Conservation (phyloP, 2,797 vertebrate species). For the Crypturellus tataupa region DNA sequence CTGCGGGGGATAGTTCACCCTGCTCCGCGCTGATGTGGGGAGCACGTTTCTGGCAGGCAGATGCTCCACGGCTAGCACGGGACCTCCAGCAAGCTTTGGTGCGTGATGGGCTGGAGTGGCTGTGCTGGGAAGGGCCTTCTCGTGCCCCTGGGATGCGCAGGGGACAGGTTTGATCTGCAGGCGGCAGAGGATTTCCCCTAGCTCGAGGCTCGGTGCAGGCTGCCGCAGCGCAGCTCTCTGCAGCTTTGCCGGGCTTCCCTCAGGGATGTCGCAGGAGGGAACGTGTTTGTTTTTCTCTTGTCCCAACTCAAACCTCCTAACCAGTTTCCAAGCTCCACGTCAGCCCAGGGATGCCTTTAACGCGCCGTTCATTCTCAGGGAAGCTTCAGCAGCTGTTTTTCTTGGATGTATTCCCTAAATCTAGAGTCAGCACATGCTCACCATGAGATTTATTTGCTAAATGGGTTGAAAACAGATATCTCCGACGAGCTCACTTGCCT, state of each 20-base stretch:
- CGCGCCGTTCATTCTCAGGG: slow-evolving; percentile 16
- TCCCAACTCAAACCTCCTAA: slow-evolving; percentile 19
- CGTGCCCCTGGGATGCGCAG: too few species aligned
- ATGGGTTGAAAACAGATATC: slow-evolving; percentile 37
- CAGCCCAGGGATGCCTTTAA: slow-evolving; percentile 46
- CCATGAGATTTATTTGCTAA: slow-evolving; percentile 60
- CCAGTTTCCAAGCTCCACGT: slow-evolving; percentile 18
- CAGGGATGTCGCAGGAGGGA: background rate
- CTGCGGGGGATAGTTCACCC: background rate
- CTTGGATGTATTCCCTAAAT: slow-evolving; percentile 67
- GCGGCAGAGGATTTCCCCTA: background rate
- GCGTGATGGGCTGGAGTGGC: rapidly evolving
- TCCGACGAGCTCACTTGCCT: slow-evolving; percentile 5
- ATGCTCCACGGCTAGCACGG: background rate
- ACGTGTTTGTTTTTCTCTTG: background rate
- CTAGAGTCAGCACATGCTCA: slow-evolving; percentile 69
- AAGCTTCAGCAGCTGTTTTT: slow-evolving; percentile 71
- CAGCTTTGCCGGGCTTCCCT: background rate
- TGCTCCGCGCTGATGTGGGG: background rate
- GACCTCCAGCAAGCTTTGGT: background rate
- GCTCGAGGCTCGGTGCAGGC: background rate
- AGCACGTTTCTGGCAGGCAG: background rate
- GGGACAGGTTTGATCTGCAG: background rate
- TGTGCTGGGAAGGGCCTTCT: background rate
- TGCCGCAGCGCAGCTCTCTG: background rate